Evolutionary conservation across 2,797 vertebrate genomes (phyloP).

Genomic region (Neomorphus geoffroyi): DNA sequence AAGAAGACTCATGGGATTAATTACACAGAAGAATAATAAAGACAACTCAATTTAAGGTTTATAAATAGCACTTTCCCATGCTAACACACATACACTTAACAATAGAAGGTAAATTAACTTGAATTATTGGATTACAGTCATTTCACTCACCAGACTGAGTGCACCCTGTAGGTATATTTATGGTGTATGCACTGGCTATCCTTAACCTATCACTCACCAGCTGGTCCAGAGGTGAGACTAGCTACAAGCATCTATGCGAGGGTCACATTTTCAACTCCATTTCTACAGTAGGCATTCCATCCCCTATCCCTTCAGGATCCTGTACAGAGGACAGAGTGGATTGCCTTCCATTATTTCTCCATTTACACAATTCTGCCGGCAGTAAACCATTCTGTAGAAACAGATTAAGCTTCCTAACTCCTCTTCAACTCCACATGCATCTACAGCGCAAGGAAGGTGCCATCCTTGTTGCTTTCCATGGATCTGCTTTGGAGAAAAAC

Average conservation of each 20-base stretch:
- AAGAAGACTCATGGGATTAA: neutral
- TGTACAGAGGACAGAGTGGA: neutral
- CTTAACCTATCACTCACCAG: neutral
- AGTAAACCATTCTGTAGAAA: neutral
- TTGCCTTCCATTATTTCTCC: neutral
- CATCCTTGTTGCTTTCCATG: fast-evolving
- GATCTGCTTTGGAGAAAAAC: neutral
- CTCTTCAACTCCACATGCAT: fast-evolving
- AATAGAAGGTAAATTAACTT: constrained; percentile 10
- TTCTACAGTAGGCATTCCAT: neutral
- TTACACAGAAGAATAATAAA: neutral
- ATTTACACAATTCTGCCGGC: neutral
- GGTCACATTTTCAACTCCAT: neutral
- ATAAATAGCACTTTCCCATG: neutral
- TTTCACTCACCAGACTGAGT: neutral
- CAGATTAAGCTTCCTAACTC: neutral
- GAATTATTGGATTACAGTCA: neutral
- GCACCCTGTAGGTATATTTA: neutral
- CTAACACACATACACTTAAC: neutral
- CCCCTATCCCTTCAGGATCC: neutral
- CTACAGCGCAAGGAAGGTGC: neutral
- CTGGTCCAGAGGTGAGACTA: neutral
- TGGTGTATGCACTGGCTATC: neutral
- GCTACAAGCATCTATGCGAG: neutral
- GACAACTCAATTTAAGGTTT: constrained; percentile 14